Evolutionary conservation across 1,140 invertebrate genomes (phyloP).

Genomic region (Psix sp.): DNA sequence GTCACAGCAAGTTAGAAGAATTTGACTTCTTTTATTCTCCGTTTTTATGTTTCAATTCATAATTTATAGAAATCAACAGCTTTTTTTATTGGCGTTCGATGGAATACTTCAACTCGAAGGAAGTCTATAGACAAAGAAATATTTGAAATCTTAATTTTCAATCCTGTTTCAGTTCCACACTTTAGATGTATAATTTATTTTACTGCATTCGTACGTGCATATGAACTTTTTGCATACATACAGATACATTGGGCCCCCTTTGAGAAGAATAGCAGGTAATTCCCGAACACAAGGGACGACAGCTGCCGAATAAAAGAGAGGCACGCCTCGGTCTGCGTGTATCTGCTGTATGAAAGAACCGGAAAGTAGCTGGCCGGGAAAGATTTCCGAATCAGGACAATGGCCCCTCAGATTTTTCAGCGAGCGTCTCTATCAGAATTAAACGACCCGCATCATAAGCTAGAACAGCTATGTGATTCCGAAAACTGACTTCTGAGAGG

Average conservation of each 20-base stretch:
- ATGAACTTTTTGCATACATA: constrained; percentile 4
- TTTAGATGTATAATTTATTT: neutral
- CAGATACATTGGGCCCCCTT: neutral
- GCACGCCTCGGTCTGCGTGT: constrained; percentile 7
- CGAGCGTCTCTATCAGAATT: neutral
- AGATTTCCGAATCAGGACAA: constrained; percentile 45
- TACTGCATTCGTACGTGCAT: neutral
- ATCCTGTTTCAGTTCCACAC: too few species aligned
- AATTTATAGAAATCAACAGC: too few species aligned
- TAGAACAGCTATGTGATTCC: too few species aligned
- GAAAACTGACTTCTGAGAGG: too few species aligned
- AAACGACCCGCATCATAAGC: constrained; percentile 26
- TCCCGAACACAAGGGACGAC: constrained; percentile 27
- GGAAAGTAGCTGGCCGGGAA: constrained; percentile 32
- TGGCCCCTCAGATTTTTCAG: constrained; percentile 23
- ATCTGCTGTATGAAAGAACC: constrained; percentile 31
- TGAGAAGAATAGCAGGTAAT: constrained; percentile 18
- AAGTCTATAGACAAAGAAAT: too few species aligned
- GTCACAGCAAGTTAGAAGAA: too few species aligned
- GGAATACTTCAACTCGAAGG: too few species aligned
- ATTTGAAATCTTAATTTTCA: too few species aligned
- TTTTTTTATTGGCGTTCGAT: too few species aligned
- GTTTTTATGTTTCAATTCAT: too few species aligned
- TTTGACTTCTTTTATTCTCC: too few species aligned
- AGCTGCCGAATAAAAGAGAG: constrained; percentile 47